phyloP scores from a whole-genome alignment of 2,113 vertebrate genomes.

The Rana temporaria region DNA sequence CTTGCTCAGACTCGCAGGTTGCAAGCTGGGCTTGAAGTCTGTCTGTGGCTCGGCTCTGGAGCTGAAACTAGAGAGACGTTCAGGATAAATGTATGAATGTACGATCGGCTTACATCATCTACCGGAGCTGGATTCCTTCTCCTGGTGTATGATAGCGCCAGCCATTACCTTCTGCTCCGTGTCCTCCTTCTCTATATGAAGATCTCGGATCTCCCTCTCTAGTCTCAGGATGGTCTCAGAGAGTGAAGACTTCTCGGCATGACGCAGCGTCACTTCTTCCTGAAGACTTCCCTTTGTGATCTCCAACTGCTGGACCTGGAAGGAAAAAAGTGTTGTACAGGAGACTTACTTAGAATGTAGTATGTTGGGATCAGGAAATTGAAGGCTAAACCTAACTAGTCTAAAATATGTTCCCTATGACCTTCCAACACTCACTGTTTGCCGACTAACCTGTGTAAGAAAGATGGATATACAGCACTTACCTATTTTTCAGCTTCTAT shows the following conservation, averaged over 20 bases:
- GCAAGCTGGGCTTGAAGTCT: constrained; percentile 52
- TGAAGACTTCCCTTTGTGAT: constrained; percentile 3
- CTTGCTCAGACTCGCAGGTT: constrained; percentile 49
- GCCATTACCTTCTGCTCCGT: constrained; percentile 33
- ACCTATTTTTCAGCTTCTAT: too few species aligned
- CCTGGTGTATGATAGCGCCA: background rate
- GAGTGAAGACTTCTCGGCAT: constrained; percentile 19
- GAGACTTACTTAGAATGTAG: too few species aligned
- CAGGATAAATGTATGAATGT: too few species aligned
- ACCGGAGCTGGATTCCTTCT: too few species aligned
- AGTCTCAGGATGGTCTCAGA: background rate
- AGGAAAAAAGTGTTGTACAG: too few species aligned
- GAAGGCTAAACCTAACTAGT: too few species aligned
- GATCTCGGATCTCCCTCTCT: constrained; percentile 24
- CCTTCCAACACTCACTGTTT: too few species aligned
- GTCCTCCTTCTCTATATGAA: constrained; percentile 1
- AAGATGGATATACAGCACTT: too few species aligned
- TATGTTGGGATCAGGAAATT: too few species aligned
- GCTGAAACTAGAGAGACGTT: background rate
- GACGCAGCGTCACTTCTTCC: constrained; percentile 35
- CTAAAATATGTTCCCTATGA: too few species aligned
- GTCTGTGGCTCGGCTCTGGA: constrained; percentile 45
- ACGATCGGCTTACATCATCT: too few species aligned
- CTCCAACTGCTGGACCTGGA: constrained; percentile 36
- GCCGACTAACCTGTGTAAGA: too few species aligned